These are phyloP conservation scores for Osedax frankpressi DNA, from an alignment of 2,888 invertebrate genomes.

Conservation along the genomic window DNA sequence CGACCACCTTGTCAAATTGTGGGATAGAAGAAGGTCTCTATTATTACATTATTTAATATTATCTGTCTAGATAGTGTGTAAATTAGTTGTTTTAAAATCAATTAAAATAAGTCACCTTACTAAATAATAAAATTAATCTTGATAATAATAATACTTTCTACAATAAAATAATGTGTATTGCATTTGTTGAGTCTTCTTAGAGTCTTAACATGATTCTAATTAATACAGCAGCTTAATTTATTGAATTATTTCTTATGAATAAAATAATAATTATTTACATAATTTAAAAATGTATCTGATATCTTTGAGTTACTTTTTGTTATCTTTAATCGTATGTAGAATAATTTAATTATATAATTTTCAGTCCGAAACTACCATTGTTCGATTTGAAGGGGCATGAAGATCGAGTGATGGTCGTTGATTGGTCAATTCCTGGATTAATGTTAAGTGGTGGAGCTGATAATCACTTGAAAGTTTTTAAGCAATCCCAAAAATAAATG, in stretches of 20 bases:
- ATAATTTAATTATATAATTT: conserved; percentile 31
- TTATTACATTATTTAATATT: too few relatives aligned
- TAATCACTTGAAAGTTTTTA: conserved; percentile 64
- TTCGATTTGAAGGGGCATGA: conserved; percentile 85
- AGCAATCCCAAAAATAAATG: neutral
- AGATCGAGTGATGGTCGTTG: conserved; percentile 69
- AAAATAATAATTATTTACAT: too few relatives aligned
- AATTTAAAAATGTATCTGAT: too few relatives aligned
- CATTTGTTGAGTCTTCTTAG: too few relatives aligned
- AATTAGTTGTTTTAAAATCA: too few relatives aligned
- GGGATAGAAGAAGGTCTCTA: conserved; percentile 89
- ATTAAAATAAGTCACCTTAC: too few relatives aligned
- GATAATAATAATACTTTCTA: conserved; percentile 3
- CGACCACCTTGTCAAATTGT: conserved; percentile 77
- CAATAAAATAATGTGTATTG: too few relatives aligned
- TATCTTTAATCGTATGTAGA: conserved; percentile 6
- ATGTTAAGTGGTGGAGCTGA: conserved; percentile 85
- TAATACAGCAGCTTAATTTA: too few relatives aligned
- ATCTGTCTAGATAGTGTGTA: too few relatives aligned
- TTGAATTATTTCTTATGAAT: too few relatives aligned
- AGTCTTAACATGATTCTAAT: too few relatives aligned
- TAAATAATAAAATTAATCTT: neutral
- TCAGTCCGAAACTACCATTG: conserved; percentile 73
- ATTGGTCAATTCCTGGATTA: conserved; percentile 76
- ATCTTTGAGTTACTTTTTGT: too few relatives aligned